These are phyloP conservation scores for Parnassius orleans DNA, from an alignment of 2,888 invertebrate species.

Conservation along the genomic window DNA sequence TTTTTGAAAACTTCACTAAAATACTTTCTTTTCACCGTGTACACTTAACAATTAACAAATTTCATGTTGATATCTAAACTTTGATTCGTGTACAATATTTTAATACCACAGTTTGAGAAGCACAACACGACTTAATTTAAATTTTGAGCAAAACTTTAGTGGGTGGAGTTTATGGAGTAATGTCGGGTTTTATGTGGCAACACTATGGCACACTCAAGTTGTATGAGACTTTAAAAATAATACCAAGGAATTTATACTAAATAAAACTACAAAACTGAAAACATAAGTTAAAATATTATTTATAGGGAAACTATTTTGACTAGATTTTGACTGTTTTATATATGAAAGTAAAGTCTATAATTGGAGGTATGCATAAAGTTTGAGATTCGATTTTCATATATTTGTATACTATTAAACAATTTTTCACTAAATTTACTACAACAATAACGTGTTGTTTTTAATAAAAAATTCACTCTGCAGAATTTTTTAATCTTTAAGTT, in stretches of 20 bases:
- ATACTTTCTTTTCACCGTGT: slow-evolving; percentile 20
- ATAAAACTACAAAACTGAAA: slow-evolving; percentile 2
- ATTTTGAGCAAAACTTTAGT: not conserved
- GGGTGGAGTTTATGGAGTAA: not conserved
- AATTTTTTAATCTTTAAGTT: too few relatives aligned
- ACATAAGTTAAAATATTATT: not conserved
- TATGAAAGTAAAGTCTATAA: slow-evolving; percentile 9
- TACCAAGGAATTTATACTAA: not conserved
- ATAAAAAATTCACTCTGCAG: too few relatives aligned
- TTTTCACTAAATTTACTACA: too few relatives aligned
- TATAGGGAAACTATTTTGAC: slow-evolving; percentile 6
- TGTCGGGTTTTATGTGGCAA: slow-evolving; percentile 14
- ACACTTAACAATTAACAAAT: slow-evolving; percentile 6
- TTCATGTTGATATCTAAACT: slow-evolving; percentile 4
- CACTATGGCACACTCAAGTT: not conserved
- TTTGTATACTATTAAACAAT: too few relatives aligned
- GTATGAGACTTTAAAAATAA: not conserved
- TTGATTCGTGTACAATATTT: slow-evolving; percentile 7
- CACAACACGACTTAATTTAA: slow-evolving; percentile 4
- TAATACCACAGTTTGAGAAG: slow-evolving; percentile 26
- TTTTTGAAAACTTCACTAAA: not conserved
- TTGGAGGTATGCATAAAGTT: slow-evolving; percentile 15
- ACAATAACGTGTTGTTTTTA: too few relatives aligned
- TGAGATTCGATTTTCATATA: slow-evolving; percentile 23
- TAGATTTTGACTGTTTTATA: slow-evolving; percentile 20